These are phyloP conservation scores for Sciurus carolinensis DNA, from an alignment of 2,797 vertebrate genomes.

Conservation along the genomic window DNA sequence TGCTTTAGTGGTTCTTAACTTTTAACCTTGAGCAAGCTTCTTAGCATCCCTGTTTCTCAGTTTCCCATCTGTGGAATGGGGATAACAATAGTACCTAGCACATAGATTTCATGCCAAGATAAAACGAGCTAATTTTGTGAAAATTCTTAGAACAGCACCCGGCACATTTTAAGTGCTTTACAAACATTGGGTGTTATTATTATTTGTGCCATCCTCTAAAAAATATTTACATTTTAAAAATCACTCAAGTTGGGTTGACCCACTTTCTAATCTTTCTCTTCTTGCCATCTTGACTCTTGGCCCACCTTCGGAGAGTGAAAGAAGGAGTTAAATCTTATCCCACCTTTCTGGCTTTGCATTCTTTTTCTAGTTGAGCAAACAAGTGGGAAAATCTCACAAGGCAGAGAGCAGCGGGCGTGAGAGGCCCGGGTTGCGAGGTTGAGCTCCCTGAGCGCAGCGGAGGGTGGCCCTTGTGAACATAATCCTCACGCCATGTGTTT, in stretches of 20 bases:
- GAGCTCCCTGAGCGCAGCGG: neutral
- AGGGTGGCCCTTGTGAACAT: constrained; percentile 3
- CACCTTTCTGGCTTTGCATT: constrained; percentile 1
- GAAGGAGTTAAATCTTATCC: neutral
- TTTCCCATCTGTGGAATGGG: neutral
- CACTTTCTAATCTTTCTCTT: constrained; percentile 9
- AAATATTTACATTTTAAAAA: constrained; percentile 44
- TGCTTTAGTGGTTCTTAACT: neutral
- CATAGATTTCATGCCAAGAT: neutral
- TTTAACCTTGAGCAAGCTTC: neutral
- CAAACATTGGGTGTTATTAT: constrained; percentile 21
- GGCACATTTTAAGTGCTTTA: neutral
- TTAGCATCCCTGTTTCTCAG: neutral
- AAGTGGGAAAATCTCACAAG: constrained; percentile 34
- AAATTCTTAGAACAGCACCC: constrained; percentile 45
- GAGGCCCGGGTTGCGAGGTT: neutral
- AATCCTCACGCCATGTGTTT: constrained; percentile 59
- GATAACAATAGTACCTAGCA: neutral
- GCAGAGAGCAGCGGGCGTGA: neutral
- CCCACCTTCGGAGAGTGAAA: constrained; percentile 29
- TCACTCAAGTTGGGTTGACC: neutral
- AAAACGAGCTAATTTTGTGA: constrained; percentile 39
- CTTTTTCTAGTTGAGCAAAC: constrained; percentile 49
- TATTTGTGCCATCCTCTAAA: constrained; percentile 10
- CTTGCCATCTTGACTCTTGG: neutral